Percentiles rank a stretch among this genome's conserved stretches.
phyloP scores from a whole-genome alignment of 92 coral and sea anemone genomes.

The Virgularia gustaviana region DNA sequence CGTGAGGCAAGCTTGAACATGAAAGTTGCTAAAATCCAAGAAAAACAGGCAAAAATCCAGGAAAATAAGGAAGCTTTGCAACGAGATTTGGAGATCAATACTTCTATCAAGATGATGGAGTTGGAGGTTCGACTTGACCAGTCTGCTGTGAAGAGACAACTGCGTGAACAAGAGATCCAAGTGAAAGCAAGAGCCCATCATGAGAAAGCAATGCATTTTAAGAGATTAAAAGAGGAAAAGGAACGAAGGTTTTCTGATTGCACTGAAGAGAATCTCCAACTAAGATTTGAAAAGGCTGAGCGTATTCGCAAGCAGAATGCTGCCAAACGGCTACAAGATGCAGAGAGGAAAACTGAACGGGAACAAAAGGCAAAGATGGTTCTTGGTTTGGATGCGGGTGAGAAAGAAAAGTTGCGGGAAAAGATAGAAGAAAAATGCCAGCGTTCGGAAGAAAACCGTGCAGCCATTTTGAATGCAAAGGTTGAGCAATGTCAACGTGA shows the following conservation, averaged over 20 bases:
- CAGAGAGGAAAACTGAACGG: neutral
- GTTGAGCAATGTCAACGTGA: constrained; percentile 22
- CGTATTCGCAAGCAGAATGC: constrained; percentile 5
- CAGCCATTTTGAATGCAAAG: constrained; percentile 25
- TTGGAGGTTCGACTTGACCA: constrained; percentile 9
- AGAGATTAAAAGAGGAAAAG: constrained; percentile 4
- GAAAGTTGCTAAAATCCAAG: constrained; percentile 15
- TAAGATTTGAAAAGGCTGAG: constrained; percentile 14
- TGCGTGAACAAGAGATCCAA: neutral
- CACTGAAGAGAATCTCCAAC: constrained; percentile 2
- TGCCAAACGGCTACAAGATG: neutral
- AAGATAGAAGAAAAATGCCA: constrained; percentile 19
- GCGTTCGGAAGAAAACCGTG: constrained; percentile 14
- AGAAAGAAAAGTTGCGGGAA: neutral
- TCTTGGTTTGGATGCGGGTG: neutral
- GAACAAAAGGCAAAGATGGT: neutral
- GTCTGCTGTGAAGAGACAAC: constrained; percentile 16
- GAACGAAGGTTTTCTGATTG: constrained; percentile 14
- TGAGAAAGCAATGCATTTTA: constrained; percentile 10
- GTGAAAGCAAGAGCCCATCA: constrained; percentile 6
- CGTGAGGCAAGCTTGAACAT: constrained; percentile 14
- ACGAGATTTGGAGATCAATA: constrained; percentile 1
- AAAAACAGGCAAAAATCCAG: constrained; percentile 12
- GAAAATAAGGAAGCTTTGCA: neutral
- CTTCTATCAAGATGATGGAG: constrained; percentile 4